phyloP scores from a whole-genome alignment of 2,113 vertebrate genomes.

The Arvicanthis niloticus region DNA sequence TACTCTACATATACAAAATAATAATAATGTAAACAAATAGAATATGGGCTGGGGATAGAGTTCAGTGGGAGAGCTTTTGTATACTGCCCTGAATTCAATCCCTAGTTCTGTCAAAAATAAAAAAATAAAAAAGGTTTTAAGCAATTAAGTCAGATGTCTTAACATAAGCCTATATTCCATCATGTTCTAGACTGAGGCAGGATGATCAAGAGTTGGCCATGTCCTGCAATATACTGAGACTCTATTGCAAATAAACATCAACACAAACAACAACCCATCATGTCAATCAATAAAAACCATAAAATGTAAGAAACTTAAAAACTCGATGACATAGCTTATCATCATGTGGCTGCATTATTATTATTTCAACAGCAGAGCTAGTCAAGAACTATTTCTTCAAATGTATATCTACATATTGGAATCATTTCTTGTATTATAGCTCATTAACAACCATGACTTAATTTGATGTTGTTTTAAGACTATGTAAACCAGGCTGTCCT shows the following conservation, averaged over 20 bases:
- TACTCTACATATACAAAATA: not conserved
- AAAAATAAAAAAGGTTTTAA: not conserved
- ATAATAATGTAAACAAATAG: not conserved
- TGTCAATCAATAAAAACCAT: not conserved
- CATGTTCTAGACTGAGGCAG: not conserved
- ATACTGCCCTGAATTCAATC: not conserved
- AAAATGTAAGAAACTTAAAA: conserved; percentile 7
- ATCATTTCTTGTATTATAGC: not conserved
- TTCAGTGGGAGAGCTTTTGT: not conserved
- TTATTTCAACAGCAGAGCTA: conserved; percentile 35
- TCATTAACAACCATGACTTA: conserved; percentile 6
- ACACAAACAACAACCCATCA: not conserved
- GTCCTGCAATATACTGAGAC: not conserved
- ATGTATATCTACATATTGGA: not conserved
- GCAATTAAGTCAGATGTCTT: not conserved
- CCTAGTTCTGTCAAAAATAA: not conserved
- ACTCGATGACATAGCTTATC: not conserved
- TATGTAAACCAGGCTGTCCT: not conserved
- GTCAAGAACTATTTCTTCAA: not conserved
- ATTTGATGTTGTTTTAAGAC: conserved; percentile 32
- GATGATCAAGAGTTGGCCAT: not conserved
- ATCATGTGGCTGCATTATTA: not conserved
- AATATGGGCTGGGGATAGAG: no score
- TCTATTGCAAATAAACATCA: not conserved
- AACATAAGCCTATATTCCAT: not conserved